Evolutionary conservation across 2,888 invertebrate genomes (phyloP).

Genomic region (Aphidius colemani): DNA sequence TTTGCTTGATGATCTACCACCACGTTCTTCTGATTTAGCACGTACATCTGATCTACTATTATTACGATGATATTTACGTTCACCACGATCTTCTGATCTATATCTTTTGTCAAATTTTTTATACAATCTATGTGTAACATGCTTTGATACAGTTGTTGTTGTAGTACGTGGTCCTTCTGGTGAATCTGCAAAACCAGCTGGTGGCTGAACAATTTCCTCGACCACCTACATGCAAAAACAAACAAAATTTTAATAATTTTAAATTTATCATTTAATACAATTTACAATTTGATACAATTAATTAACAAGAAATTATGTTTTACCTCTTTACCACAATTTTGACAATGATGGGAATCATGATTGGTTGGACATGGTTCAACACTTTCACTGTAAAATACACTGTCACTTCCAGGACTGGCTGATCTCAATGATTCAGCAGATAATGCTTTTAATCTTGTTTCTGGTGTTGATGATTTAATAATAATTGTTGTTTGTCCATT

Average conservation of each 20-base stretch:
- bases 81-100: conserved; percentile 77
- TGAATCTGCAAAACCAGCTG: conserved; percentile 87
- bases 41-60: conserved; percentile 72
- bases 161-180: conserved; percentile 64
- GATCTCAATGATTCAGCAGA: conserved; percentile 86
- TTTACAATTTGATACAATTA: too few species aligned
- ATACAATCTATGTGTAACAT: conserved; percentile 66
- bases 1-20: conserved; percentile 46
- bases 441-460: conserved; percentile 73
- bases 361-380: conserved; percentile 63
- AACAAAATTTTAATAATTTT: neutral
- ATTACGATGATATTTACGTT: conserved; percentile 66
- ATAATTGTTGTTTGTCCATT: conserved; percentile 49
- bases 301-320: conserved; percentile 21
- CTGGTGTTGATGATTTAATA: conserved; percentile 59
- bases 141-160: conserved; percentile 53
- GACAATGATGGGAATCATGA: conserved; percentile 67
- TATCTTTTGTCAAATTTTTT: conserved; percentile 80
- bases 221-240: conserved; percentile 46
- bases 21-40: conserved; percentile 67
- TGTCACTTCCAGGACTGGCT: conserved; percentile 89
- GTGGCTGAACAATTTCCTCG: conserved; percentile 82
- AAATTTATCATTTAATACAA: too few species aligned
- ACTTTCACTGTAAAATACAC: conserved; percentile 85
- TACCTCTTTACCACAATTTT: conserved; percentile 83